Evolutionary conservation across 2,113 vertebrate genomes (phyloP).

Genomic region (Solea solea): DNA sequence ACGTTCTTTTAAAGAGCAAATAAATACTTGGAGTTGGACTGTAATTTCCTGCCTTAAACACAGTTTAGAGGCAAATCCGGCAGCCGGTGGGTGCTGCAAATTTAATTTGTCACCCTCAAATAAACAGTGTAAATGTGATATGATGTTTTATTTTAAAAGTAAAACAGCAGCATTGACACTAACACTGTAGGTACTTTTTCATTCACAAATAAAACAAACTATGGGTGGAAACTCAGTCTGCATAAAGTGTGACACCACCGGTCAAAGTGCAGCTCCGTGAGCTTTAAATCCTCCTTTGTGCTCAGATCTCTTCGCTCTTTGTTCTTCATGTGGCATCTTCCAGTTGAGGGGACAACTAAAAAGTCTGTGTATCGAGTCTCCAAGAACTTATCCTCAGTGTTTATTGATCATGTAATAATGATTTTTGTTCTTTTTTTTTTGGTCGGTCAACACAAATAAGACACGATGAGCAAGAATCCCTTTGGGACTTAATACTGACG

Average conservation of each 20-base stretch:
- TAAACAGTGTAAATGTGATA: neutral
- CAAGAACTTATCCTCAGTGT: neutral
- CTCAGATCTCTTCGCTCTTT: neutral
- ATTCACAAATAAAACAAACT: neutral
- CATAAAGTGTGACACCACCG: neutral
- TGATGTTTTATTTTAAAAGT: conserved; percentile 5
- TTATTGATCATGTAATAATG: neutral
- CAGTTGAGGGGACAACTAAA: neutral
- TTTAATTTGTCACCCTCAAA: neutral
- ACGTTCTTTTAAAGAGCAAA: conserved; percentile 5
- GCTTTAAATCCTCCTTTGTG: neutral
- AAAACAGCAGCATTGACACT: conserved; percentile 9
- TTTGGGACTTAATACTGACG: conserved; percentile 34
- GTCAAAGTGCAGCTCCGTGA: neutral
- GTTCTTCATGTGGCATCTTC: conserved; percentile 42
- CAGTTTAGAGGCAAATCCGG: neutral
- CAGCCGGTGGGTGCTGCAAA: conserved; percentile 10
- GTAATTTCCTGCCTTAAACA: conserved; percentile 2
- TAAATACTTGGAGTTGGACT: conserved; percentile 13
- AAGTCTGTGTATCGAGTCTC: neutral
- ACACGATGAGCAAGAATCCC: conserved; percentile 18
- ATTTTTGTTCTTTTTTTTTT: conserved; percentile 6
- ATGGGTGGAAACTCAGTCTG: neutral
- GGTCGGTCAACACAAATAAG: conserved; percentile 22
- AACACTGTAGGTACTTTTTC: conserved; percentile 8